Conservation (phyloP, 1,140 invertebrate genomes). For the Aricia agestis region DNA sequence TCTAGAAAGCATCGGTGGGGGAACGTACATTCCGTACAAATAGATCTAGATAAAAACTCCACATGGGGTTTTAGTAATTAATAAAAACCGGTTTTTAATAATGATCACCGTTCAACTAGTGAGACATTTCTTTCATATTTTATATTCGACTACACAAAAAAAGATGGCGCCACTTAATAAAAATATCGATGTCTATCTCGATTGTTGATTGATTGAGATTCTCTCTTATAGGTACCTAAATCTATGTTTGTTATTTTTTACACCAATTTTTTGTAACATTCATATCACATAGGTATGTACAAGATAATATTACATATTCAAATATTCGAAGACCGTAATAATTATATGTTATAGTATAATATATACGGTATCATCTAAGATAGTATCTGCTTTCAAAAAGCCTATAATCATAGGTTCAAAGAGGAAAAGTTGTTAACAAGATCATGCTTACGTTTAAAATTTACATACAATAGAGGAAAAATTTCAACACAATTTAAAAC, state of each 20-base stretch:
- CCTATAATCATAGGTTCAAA: background rate
- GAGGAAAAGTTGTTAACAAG: background rate
- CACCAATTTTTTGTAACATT: too few relatives aligned
- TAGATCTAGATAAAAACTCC: constrained; percentile 1
- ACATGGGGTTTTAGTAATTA: background rate
- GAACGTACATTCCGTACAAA: background rate
- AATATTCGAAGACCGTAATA: too few relatives aligned
- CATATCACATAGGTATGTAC: too few relatives aligned
- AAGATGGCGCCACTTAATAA: background rate
- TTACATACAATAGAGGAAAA: constrained; percentile 5
- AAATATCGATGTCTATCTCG: too few relatives aligned
- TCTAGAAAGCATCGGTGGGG: background rate
- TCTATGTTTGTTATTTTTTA: too few relatives aligned
- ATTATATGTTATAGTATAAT: too few relatives aligned
- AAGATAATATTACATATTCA: too few relatives aligned
- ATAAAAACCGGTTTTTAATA: background rate
- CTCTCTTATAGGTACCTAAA: too few relatives aligned
- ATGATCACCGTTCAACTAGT: background rate
- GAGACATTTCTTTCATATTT: too few relatives aligned
- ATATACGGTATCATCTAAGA: background rate
- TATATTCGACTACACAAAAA: too few relatives aligned
- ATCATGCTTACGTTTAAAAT: background rate
- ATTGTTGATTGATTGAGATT: too few relatives aligned
- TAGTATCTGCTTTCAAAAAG: background rate
- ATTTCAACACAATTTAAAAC: background rate